Evolutionary conservation across 2,797 vertebrate species (phyloP), one percentile per base, ranked within the genome.

Genomic region (Ptychadena robeensis): DNA sequence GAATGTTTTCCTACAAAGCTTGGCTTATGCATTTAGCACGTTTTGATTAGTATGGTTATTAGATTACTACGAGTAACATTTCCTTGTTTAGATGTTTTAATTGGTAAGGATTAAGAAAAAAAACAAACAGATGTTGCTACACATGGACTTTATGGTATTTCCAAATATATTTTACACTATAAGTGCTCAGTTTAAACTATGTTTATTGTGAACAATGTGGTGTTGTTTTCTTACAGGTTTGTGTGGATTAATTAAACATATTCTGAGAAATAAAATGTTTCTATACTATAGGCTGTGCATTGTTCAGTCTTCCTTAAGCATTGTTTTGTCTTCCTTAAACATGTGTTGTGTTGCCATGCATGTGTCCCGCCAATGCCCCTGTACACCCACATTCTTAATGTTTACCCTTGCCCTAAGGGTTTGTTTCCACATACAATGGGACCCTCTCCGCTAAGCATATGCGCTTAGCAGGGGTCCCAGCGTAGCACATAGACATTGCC

Each of bases 1-100:
- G 82, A 89, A 86, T 84, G 87, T 79, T 53, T 64, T 64, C 85
- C 88, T 87, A 86, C 44, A 68, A 35, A 73, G 65, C 71, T 67
- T 15, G 37, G 59, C 48, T 83, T 44, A 69, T 84, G 68, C 73
- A 74, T 80, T 80, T 84, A 75, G 71, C 71, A 74, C 40, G 64
- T 75, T 80, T 80, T 35, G 44, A 80, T 80, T 80, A 70, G 63
- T 68, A 31, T n/a, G 22, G 70, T 80, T 80, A 75, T 80, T 75
- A 37, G 34, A 80, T 80, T 79, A 63, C 35, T 65, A 35, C 73
- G 35, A 70, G 81, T 48, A 77, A 48, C 68, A 77, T 70, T 82
- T 69, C 57, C n/a, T 63, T 68, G 53, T 82, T 77, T n/a, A n/a
- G 57, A 63, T 77, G 35, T 57, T 82, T 76, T 77, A 69, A 44